Evolutionary conservation across 2,888 invertebrate genomes (phyloP).

Genomic region (Syrphus vitripennis): DNA sequence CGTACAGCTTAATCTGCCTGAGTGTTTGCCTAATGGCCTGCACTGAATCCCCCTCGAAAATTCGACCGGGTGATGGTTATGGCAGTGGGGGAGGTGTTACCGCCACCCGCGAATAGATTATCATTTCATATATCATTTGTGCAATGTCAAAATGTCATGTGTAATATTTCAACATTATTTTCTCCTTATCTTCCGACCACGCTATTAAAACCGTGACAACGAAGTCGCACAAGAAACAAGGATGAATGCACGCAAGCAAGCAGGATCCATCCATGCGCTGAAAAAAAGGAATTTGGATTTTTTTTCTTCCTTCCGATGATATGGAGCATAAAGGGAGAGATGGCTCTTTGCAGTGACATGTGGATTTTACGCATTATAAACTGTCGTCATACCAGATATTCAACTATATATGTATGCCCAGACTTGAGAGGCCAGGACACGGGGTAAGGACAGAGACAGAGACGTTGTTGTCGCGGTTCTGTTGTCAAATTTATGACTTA

Average conservation of each 20-base stretch:
- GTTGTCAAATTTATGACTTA: constrained; percentile 70
- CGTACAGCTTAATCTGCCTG: background rate
- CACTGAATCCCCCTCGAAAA: constrained; percentile 1
- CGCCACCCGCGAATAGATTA: constrained; percentile 65
- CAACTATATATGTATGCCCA: background rate
- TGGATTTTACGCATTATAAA: constrained; percentile 70
- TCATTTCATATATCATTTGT: constrained; percentile 72
- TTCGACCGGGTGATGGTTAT: background rate
- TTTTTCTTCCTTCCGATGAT: constrained; percentile 41
- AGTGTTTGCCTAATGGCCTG: constrained; percentile 42
- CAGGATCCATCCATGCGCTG: background rate
- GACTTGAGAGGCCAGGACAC: background rate
- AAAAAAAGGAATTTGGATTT: constrained; percentile 16
- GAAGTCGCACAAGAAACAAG: constrained; percentile 56
- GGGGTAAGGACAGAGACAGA: constrained; percentile 13
- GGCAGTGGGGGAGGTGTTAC: background rate
- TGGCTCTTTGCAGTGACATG: constrained; percentile 60
- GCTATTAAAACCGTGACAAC: constrained; percentile 70
- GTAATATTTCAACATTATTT: constrained; percentile 72
- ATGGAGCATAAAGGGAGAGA: constrained; percentile 37
- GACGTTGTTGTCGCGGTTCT: constrained; percentile 48
- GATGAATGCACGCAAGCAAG: constrained; percentile 52
- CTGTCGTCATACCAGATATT: constrained; percentile 37
- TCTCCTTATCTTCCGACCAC: constrained; percentile 66
- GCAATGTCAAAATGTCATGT: constrained; percentile 70